Base-by-base conservation (phyloP, 1,140 invertebrate genomes). In the Maconellicoccus hirsutus region DNA sequence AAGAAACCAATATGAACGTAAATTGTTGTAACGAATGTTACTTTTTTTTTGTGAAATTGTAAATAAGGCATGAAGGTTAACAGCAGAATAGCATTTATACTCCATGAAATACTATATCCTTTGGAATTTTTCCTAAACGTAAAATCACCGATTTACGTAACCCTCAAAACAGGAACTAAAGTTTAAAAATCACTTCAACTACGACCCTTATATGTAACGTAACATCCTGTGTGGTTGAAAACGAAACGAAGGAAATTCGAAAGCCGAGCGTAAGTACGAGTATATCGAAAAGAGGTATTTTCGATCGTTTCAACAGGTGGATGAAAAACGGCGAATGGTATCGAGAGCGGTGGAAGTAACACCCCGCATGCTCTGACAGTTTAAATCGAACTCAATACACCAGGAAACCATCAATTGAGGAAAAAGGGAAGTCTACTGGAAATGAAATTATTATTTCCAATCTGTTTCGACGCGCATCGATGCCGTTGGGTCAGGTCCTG, bases 381-480 rank as follows among this genome's bases (percentile, higher is more conserved):
- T 22, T 22, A 59, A 59, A 19, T 66, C 25, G 61, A 66, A 66
- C 21, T 16, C 61, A 19, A 66, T 66, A 66, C 21, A 66, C 61
- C 61, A 66, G 61, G 61, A 66, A 66, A 66, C 61, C 25, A 66
- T 66, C 61, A 66, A 66, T 66, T 66, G 21, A 66, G 61, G 61
- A 26, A 26, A 66, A 26, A 66, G 61, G 61, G 61, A 66, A 26
- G 61, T 66, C 25, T 66, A 19, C 10, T 66, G 61, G 25, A 66
- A 66, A 66, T 66, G 25, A 66, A 66, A 66, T 66, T 66, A 66
- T 66, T 66, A 66, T 66, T 66, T 66, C 61, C 61, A 66, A 66
- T 66, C 61, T 66, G 61, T 66, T 66, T 16, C 14, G 61, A 66
- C 61, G 61, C 61, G 61, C 61, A 66, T 66, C 61, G 61, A 66